Evolutionary conservation across 92 coral and sea anemone genomes (phyloP), one percentile per base, ranked within the genome.

Genomic region (Parazoanthus atlanticus): DNA sequence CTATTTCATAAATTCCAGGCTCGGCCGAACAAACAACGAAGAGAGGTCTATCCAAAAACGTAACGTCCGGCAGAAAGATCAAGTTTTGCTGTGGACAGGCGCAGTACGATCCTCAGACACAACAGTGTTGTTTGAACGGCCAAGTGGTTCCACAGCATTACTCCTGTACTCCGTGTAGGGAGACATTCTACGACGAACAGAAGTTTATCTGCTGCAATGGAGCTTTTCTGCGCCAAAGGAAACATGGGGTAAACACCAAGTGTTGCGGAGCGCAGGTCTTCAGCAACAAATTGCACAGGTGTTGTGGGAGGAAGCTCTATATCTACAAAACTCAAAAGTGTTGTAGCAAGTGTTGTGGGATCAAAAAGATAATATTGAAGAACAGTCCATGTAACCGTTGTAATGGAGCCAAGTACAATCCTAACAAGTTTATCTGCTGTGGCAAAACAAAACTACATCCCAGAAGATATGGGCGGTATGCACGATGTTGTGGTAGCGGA

Each of bases 131-230:
- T 28, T 28, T 41, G 38, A 83, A 69, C n/a, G 76, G 76, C 9
- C 78, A 83, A 11, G 86, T 83, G 28, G 76, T 83, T 73, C 78
- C 65, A 41, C 78, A 69, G 28, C 26, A 69, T 21, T 69, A 38
- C 40, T 83, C 86, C 67, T 83, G 86, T 16, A 83, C 76, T 49
- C 86, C 78, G 15, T 83, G 86, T 70, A 38, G 76, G 9, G 15
- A 83, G 21, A 67, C 77, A 12, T 69, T 83, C 54, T 83, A 67
- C 34, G 29, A 83, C 38, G 77, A 70, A 17, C 26, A 8, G 65
- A 83, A 46, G 64, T 67, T 67, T 8, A 66, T 83, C 41, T 83
- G 86, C 66, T 83, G 86, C 38, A 40, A 82, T 4, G 76, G 76
- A 67, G 36, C 21, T 38, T 8, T 25, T 40, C 77, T 41, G 74